Conservation (phyloP, 2,888 invertebrate species). For the Mythimna impura region DNA sequence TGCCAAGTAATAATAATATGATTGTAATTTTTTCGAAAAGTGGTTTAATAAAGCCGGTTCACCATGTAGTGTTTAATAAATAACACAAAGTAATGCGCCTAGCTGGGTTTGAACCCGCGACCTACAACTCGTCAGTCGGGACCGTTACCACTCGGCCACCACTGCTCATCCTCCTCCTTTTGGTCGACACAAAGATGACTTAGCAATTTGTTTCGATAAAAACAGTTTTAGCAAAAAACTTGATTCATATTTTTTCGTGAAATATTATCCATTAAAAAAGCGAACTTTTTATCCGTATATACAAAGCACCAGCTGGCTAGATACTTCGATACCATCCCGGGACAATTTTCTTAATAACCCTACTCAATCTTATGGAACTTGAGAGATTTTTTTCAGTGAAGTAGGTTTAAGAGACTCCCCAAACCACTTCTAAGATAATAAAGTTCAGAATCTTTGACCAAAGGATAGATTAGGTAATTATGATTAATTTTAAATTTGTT, state of each 20-base stretch:
- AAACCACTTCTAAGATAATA: background rate
- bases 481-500: background rate
- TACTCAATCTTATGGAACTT: constrained; percentile 22
- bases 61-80: too few species aligned
- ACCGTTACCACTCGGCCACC: too few species aligned
- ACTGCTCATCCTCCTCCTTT: too few species aligned
- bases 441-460: background rate
- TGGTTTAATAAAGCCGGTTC: too few species aligned
- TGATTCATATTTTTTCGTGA: background rate
- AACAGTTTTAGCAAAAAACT: too few species aligned
- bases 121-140: too few species aligned
- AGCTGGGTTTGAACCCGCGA: too few species aligned
- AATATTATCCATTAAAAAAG: background rate
- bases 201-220: too few species aligned
- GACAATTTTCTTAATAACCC: constrained; percentile 16
- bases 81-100: too few species aligned
- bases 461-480: background rate
- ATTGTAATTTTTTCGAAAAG: too few species aligned
- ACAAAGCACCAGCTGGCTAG: constrained; percentile 28
- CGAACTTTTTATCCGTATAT: constrained; percentile 10
- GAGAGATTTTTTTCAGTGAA: background rate
- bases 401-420: background rate
- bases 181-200: too few species aligned
- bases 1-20: too few species aligned
- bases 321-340: background rate